A percentile compares a stretch with the other conserved stretches of the same genome.
These are phyloP conservation scores for Speoplatyrhinus poulsoni DNA, from an alignment of 2,113 vertebrate genomes.

Conservation along the genomic window DNA sequence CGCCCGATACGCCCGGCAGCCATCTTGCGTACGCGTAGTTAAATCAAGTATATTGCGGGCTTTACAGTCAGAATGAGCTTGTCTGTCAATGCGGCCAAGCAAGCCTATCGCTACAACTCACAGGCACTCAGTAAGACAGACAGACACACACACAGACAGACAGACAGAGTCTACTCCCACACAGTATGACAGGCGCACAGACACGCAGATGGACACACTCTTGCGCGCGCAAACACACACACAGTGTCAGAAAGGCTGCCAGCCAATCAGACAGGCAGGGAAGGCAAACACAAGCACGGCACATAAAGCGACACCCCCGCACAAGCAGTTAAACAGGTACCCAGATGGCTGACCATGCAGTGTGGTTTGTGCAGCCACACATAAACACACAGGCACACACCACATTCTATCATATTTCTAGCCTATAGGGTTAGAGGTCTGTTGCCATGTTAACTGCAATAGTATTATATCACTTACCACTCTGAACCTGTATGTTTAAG, in stretches of 20 bases:
- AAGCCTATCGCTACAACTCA: conserved; percentile 13
- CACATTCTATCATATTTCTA: too few species aligned
- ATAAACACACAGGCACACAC: too few species aligned
- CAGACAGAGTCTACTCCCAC: background rate
- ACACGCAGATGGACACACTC: background rate
- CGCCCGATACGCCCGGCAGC: too few species aligned
- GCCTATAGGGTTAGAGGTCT: too few species aligned
- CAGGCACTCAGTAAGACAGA: background rate
- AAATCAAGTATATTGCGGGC: background rate
- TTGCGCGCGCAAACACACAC: background rate
- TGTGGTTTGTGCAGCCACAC: too few species aligned
- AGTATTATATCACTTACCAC: too few species aligned
- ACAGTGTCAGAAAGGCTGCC: background rate
- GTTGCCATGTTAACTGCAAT: too few species aligned
- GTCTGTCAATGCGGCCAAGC: conserved; percentile 31
- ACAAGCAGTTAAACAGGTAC: too few species aligned
- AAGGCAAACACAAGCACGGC: background rate
- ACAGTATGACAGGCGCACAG: background rate
- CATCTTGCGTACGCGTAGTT: too few species aligned
- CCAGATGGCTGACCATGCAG: too few species aligned
- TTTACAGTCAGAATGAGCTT: conserved; percentile 39
- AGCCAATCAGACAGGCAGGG: background rate
- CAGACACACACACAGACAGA: conserved; percentile 1
- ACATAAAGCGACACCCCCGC: too few species aligned
- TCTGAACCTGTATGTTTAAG: too few species aligned